Conservation (phyloP, 2,113 vertebrate species). For the Halichoerus grypus region DNA sequence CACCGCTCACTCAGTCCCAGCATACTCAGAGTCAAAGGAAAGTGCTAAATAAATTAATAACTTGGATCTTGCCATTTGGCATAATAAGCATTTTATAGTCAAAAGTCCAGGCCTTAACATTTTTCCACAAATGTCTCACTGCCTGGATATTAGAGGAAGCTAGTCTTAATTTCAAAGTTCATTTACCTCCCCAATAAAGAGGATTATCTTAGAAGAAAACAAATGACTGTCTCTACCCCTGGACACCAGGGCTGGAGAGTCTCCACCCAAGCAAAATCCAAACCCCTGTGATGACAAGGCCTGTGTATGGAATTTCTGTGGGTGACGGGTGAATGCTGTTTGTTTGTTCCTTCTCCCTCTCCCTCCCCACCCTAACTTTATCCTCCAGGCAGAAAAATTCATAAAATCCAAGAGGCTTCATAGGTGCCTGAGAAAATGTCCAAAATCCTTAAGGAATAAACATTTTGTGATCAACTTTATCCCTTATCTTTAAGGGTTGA, state of each 20-base stretch:
- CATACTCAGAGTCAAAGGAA: not conserved
- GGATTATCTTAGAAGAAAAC: slow-evolving; percentile 15
- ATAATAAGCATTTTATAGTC: not conserved
- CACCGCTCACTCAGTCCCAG: not conserved
- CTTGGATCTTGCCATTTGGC: not conserved
- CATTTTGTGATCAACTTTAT: not conserved
- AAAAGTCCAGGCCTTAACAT: not conserved
- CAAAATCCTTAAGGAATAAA: not conserved
- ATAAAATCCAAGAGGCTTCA: not conserved
- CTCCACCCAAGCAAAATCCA: not conserved
- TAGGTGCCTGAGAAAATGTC: not conserved
- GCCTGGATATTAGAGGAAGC: not conserved
- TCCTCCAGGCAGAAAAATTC: not conserved
- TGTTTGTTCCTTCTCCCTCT: not conserved
- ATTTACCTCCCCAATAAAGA: not conserved
- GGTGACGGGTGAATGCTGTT: not conserved
- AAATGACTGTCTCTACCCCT: not conserved
- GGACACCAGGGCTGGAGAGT: not conserved
- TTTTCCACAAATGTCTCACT: not conserved
- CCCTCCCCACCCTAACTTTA: not conserved
- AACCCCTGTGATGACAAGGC: not conserved
- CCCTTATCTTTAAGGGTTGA: not conserved
- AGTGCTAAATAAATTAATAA: not conserved
- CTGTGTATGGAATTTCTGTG: not conserved
- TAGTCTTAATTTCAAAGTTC: slow-evolving; percentile 39